Evolutionary conservation across 2,888 invertebrate species (phyloP), one percentile per base, ranked within the genome.

Genomic region (Pammene fasciana): DNA sequence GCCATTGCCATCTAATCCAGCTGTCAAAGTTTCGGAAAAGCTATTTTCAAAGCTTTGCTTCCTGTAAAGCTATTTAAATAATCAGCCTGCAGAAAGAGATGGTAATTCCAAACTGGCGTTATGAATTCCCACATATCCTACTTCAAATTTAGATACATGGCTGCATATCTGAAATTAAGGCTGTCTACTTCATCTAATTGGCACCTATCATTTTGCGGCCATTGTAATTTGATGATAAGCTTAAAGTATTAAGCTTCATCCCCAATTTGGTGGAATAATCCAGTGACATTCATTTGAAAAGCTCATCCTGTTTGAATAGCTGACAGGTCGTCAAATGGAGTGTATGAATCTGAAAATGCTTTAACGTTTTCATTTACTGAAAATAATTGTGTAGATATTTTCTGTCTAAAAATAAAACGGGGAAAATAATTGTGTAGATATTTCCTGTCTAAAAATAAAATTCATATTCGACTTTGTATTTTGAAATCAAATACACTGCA

Each of bases 161-260:
- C 26, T 26, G 2, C 26, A 26, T 26, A 26, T 26, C 26, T 26
- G n/a, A 26, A 26, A 26, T 26, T 26, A 26, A 26, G 26, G 26
- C 26, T n/a, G n/a, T n/a, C n/a, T n/a, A 26, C 41, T 13, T 43
- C 43, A 43, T 64, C 34, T 55, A 16, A 54, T 64, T 45, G 54
- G 34, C 14, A 18, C 8, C 34, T 45, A 50, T 45, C 54, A 45
- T 64, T 64, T 26, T 14, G 26, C 13, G 43, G 43, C 34, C 34
- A 34, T 41, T 38, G 62, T 43, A 26, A 41, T n/a, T 38, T 54
- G 52, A 45, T 55, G 34, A 64, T 54, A 55, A 54, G 16, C 43
- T n/a, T 18, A n/a, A 26, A 11, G 13, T 26, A 26, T n/a, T 52
- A 62, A 52, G 50, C 41, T 18, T n/a, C 18, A 14, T 34, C 16